Percentiles rank a stretch among this genome's conserved stretches.
These are phyloP conservation scores for Bergia sp. DNA, from an alignment of 92 coral and sea anemone species.

Conservation along the genomic window DNA sequence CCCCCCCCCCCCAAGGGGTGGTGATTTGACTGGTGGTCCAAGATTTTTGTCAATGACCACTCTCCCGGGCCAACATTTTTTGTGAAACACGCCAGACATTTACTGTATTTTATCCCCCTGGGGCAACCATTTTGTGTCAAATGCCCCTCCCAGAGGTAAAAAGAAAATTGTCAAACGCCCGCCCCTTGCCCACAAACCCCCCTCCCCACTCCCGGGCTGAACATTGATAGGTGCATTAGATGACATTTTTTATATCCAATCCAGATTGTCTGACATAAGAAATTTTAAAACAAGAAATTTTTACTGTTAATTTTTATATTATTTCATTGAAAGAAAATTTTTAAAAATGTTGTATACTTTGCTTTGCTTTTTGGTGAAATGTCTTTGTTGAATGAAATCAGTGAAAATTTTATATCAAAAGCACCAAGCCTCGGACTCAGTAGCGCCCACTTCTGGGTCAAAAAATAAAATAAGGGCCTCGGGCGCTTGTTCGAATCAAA, in stretches of 20 bases:
- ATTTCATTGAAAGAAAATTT: constrained; percentile 11
- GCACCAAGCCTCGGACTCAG: constrained; percentile 27
- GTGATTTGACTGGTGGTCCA: no score
- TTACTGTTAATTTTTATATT: constrained; percentile 3
- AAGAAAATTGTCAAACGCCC: neutral
- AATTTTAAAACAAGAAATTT: neutral
- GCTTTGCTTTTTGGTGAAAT: constrained; percentile 37
- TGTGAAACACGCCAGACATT: no score
- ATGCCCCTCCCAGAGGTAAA: neutral
- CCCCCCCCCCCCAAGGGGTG: no score
- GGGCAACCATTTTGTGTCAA: no score
- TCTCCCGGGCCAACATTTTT: no score
- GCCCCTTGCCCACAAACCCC: neutral
- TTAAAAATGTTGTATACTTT: constrained; percentile 17
- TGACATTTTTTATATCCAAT: no score
- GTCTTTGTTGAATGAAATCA: constrained; percentile 38
- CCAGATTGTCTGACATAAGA: neutral
- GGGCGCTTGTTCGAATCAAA: constrained; percentile 31
- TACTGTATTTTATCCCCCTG: no score
- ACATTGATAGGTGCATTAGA: neutral
- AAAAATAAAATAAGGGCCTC: constrained; percentile 32
- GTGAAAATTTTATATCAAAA: constrained; percentile 27
- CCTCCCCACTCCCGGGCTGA: neutral
- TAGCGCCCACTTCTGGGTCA: constrained; percentile 27
- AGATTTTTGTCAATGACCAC: no score